These are phyloP conservation scores for Etia nguti DNA, from an alignment of 2,113 vertebrate genomes.

Conservation along the genomic window DNA sequence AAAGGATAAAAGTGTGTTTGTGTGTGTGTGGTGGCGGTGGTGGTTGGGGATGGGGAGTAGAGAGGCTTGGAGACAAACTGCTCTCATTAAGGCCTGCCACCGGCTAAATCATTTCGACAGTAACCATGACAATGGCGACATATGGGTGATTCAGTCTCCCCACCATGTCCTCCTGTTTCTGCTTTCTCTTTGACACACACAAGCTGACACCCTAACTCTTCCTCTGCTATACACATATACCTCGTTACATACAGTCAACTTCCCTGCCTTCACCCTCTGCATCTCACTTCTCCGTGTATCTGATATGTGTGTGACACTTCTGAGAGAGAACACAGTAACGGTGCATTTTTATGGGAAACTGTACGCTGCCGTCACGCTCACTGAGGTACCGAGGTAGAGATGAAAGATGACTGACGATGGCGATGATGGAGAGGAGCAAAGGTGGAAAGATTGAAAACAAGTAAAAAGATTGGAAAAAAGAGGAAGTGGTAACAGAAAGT, in stretches of 20 bases:
- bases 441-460: background rate
- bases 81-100: conserved; percentile 34
- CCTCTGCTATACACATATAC: background rate
- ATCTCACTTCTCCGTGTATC: background rate
- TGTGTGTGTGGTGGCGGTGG: background rate
- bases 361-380: background rate
- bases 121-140: conserved; percentile 64
- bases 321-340: background rate
- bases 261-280: background rate
- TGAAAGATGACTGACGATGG: background rate
- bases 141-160: conserved; percentile 43
- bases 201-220: background rate
- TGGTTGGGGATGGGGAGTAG: background rate
- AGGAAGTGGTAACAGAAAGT: background rate
- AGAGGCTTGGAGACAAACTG: conserved; percentile 24
- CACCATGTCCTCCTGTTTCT: conserved; percentile 17
- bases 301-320: background rate
- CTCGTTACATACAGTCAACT: background rate
- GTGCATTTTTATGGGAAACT: background rate
- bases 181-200: conserved; percentile 10
- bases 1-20: conserved; percentile 21
- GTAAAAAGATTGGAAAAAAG: background rate
- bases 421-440: background rate
- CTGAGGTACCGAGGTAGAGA: background rate
- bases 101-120: conserved; percentile 37